A percentile compares a stretch with the other conserved stretches of the same genome.
Conservation (phyloP, 1,140 invertebrate species). For the Temnothorax longispinosus region DNA sequence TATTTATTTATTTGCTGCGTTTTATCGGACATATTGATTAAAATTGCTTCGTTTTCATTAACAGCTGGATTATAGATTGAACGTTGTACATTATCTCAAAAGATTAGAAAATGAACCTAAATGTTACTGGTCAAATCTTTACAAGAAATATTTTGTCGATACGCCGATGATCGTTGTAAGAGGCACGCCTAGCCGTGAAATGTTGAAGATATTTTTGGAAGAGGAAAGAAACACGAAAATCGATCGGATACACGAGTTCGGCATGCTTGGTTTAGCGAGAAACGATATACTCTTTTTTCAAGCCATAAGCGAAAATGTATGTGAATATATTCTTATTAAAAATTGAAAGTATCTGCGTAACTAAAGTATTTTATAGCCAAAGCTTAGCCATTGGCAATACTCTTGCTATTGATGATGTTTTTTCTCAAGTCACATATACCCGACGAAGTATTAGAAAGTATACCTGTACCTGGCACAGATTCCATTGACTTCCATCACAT, state of each 20-base stretch:
- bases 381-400: background rate
- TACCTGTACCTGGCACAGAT: slow-evolving; percentile 90
- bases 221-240: slow-evolving; percentile 89
- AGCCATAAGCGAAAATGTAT: slow-evolving; percentile 91
- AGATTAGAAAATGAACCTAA: slow-evolving; percentile 88
- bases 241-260: slow-evolving; percentile 88
- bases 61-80: slow-evolving; percentile 90
- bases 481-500: slow-evolving; percentile 91
- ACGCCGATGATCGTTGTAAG: slow-evolving; percentile 86
- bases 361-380: slow-evolving; percentile 12
- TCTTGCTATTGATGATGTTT: slow-evolving; percentile 43
- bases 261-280: slow-evolving; percentile 89
- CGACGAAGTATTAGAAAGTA: slow-evolving; percentile 88
- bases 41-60: slow-evolving; percentile 63
- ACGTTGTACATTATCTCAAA: slow-evolving; percentile 89
- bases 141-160: slow-evolving; percentile 91
- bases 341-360: slow-evolving; percentile 28
- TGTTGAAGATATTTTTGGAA: slow-evolving; percentile 86
- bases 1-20: background rate
- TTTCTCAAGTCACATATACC: slow-evolving; percentile 88
- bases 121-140: slow-evolving; percentile 90
- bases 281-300: slow-evolving; percentile 88
- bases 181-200: slow-evolving; percentile 87
- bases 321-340: background rate
- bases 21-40: slow-evolving; percentile 28